Conservation (phyloP, 2,888 invertebrate species). For the Synanthedon formicaeformis region DNA sequence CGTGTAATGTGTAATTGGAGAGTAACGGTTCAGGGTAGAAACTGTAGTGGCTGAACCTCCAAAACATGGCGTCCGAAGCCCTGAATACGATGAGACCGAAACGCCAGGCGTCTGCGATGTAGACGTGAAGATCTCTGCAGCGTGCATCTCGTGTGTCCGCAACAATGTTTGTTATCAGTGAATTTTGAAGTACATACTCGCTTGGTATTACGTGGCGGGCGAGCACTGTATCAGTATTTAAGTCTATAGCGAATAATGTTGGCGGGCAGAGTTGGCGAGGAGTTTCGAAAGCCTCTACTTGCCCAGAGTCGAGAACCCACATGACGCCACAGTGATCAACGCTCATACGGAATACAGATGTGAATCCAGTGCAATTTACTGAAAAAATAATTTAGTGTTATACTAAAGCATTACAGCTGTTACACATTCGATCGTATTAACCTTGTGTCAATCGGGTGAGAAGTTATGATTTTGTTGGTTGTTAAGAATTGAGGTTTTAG, state of each 20-base stretch:
- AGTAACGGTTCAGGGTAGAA: slow-evolving; percentile 81
- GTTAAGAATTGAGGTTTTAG: too few relatives aligned
- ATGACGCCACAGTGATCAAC: slow-evolving; percentile 82
- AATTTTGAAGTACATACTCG: slow-evolving; percentile 75
- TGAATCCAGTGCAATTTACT: slow-evolving; percentile 72
- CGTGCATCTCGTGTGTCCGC: slow-evolving; percentile 73
- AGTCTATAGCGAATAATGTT: slow-evolving; percentile 78
- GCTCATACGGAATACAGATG: slow-evolving; percentile 82
- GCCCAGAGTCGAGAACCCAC: slow-evolving; percentile 86
- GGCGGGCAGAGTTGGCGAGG: slow-evolving; percentile 80
- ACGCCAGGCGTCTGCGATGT: slow-evolving; percentile 78
- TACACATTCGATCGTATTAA: too few relatives aligned
- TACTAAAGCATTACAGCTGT: too few relatives aligned
- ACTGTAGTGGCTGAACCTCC: slow-evolving; percentile 76
- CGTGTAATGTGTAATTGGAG: slow-evolving; percentile 80
- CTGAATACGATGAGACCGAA: slow-evolving; percentile 75
- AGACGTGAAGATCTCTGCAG: slow-evolving; percentile 75
- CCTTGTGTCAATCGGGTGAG: too few relatives aligned
- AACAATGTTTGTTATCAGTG: slow-evolving; percentile 76
- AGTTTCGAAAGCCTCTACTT: slow-evolving; percentile 75
- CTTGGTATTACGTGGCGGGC: slow-evolving; percentile 75
- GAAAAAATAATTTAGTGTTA: slow-evolving; percentile 11
- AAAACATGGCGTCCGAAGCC: slow-evolving; percentile 69
- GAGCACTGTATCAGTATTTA: slow-evolving; percentile 74
- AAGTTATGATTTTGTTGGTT: too few relatives aligned